Evolutionary conservation across 2,888 invertebrate species (phyloP).

Genomic region (Minunthozetes semirufus): DNA sequence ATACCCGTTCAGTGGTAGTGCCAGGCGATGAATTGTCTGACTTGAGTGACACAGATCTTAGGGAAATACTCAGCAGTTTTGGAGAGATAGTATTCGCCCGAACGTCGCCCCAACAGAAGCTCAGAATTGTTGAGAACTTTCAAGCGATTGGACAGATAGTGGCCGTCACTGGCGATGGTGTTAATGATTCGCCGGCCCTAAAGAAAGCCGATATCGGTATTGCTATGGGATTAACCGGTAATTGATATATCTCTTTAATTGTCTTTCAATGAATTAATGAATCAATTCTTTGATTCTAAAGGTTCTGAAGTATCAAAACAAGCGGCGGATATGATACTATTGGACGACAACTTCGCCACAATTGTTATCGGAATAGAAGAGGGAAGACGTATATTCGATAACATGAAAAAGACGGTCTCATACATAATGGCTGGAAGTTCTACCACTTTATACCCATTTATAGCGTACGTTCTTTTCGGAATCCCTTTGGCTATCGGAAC

Average conservation of each 20-base stretch:
- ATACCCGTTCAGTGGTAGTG: slow-evolving; percentile 26
- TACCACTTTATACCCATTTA: slow-evolving; percentile 50
- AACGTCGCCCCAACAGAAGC: slow-evolving; percentile 52
- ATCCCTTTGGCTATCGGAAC: slow-evolving; percentile 49
- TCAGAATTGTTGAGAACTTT: slow-evolving; percentile 45
- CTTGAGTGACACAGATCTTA: background rate
- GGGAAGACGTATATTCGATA: slow-evolving; percentile 43
- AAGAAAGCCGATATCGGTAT: slow-evolving; percentile 45
- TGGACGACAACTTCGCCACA: slow-evolving; percentile 52
- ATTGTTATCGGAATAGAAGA: slow-evolving; percentile 53
- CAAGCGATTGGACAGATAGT: slow-evolving; percentile 44
- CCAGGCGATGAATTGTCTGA: slow-evolving; percentile 30
- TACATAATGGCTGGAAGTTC: slow-evolving; percentile 50
- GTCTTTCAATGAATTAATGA: background rate
- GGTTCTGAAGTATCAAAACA: slow-evolving; percentile 48
- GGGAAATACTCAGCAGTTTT: slow-evolving; percentile 8
- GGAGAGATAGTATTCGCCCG: slow-evolving; percentile 49
- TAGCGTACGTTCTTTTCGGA: slow-evolving; percentile 48
- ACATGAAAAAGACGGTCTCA: slow-evolving; percentile 46
- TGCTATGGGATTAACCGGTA: slow-evolving; percentile 43
- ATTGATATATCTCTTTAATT: background rate
- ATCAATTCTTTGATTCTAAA: no score
- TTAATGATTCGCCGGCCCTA: slow-evolving; percentile 45
- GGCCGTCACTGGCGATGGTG: slow-evolving; percentile 46
- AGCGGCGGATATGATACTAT: slow-evolving; percentile 52